Evolutionary conservation across 2,113 vertebrate genomes (phyloP).

Genomic region (Neomonachus schauinslandi): DNA sequence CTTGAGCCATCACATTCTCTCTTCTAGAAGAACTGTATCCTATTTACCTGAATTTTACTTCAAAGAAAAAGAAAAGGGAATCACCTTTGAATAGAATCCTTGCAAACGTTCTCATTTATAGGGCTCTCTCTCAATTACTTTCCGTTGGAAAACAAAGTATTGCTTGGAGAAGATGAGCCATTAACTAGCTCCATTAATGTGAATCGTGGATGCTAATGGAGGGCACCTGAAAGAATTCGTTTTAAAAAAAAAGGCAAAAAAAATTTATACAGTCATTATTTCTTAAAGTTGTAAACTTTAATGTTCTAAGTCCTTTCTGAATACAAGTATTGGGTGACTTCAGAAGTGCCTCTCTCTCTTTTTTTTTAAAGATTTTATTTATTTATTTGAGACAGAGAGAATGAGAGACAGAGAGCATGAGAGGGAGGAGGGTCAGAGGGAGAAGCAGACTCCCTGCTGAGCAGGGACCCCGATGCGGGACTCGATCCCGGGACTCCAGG

Average conservation of each 20-base stretch:
- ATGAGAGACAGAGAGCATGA: too few relatives aligned
- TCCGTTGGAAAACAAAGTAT: not conserved
- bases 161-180: not conserved
- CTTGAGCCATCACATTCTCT: not conserved
- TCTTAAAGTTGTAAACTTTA: not conserved
- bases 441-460: too few relatives aligned
- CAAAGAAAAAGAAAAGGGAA: not conserved
- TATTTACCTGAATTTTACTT: not conserved
- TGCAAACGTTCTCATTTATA: not conserved
- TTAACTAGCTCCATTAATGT: not conserved
- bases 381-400: too few relatives aligned
- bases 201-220: not conserved
- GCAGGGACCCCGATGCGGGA: too few relatives aligned
- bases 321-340: not conserved
- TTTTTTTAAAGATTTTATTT: too few relatives aligned
- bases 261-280: not conserved
- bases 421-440: too few relatives aligned
- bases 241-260: not conserved
- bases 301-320: not conserved
- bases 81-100: not conserved
- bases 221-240: not conserved
- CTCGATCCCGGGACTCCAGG: too few relatives aligned
- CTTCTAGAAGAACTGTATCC: not conserved
- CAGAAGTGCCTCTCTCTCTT: not conserved
- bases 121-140: not conserved